Evolutionary conservation across 2,113 vertebrate genomes (phyloP), one percentile per base, ranked within the genome.

Genomic region (Cyprinodon variegatus): DNA sequence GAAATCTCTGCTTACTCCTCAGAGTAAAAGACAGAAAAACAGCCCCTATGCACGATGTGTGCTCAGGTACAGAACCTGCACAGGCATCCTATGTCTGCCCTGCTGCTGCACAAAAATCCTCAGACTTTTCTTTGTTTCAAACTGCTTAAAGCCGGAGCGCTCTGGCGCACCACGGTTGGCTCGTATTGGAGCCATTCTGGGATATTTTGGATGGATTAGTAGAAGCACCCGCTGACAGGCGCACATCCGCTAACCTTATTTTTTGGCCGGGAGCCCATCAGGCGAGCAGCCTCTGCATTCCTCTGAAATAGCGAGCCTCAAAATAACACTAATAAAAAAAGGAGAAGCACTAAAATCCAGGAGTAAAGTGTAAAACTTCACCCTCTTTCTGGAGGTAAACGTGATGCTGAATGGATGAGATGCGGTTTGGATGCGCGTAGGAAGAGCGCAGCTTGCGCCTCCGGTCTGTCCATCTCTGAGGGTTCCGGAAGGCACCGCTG

Each of bases 281-380:
- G 81, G 88, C 87, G 84, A 83, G 83, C 87, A 91, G 82, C 87
- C 91, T 90, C 90, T 91, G 91, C 90, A 88, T 93, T 91, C 88
- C 87, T 76, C 83, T 88, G 83, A 89, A 86, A 82, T 38, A 73
- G 29, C 29, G 29, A 86, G 83, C 75, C 77, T 83, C 76, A 70
- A 83, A 85, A 57, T 20, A 57, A 57, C 7, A 50, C 4, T 17
- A 50, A 50, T 9, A 82, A 83, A 77, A 77, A 61, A 75, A 70
- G 20, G 53, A 76, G 13, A 43, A 17, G 67, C 65, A 61, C 22
- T 36, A 46, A 37, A 82, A 72, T 71, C 67, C 72, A 70, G 70
- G 89, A 92, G 93, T 90, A 94, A 92, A 94, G 91, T 82, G 83
- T 65, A 88, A 29, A 94, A 94, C 91, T 94, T 93, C 74, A 88